Evolutionary conservation across 2,113 vertebrate species (phyloP).

Genomic region (Nothoprocta perdicaria): DNA sequence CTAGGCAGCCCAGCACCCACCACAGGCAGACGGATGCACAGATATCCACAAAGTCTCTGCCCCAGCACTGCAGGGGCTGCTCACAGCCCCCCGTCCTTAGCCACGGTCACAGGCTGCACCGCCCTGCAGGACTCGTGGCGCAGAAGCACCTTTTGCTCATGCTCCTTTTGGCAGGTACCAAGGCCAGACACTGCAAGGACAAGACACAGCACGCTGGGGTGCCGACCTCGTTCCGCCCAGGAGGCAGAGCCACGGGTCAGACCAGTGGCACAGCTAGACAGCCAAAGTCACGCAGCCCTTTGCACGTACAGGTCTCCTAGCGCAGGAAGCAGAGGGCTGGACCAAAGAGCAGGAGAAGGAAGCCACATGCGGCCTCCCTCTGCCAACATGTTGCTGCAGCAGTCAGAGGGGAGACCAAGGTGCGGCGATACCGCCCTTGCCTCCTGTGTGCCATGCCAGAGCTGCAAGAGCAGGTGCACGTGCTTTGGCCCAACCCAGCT

Average conservation of each 20-base stretch:
- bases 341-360: neutral
- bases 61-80: neutral
- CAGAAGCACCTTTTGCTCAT: neutral
- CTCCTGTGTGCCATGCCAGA: neutral
- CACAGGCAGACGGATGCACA: neutral
- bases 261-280: neutral
- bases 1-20: neutral
- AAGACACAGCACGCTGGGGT: neutral
- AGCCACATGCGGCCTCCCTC: neutral
- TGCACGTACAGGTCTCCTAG: neutral
- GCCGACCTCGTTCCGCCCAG: neutral
- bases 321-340: neutral
- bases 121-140: neutral
- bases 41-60: neutral
- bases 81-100: neutral
- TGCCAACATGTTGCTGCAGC: neutral
- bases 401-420: fast-evolving
- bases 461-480: neutral
- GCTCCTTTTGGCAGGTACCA: neutral
- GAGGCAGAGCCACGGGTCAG: neutral
- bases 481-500: neutral
- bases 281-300: neutral
- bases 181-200: neutral
- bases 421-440: neutral
- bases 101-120: neutral